Evolutionary conservation across 2,797 vertebrate genomes (phyloP).

Genomic region (Coracias cyanogaster): DNA sequence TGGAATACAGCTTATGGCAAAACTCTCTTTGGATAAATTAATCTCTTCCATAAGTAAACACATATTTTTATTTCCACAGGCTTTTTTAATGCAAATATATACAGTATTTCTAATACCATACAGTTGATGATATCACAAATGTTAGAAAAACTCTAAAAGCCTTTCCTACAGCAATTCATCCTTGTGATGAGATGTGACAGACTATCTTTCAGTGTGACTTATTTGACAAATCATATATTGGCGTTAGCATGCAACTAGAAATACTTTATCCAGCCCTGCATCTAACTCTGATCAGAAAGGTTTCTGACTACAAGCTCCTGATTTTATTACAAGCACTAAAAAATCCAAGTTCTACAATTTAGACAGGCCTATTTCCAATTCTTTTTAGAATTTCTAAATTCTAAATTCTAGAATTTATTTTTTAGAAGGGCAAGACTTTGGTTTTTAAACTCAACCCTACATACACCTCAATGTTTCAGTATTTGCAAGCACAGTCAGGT

Average conservation of each 20-base stretch:
- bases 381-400: background rate
- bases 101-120: background rate
- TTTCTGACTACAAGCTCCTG: background rate
- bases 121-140: background rate
- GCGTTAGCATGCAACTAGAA: background rate
- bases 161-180: slow-evolving; percentile 19
- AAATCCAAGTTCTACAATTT: background rate
- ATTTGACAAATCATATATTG: background rate
- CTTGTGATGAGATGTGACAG: slow-evolving; percentile 19
- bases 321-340: slow-evolving; percentile 9
- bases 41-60: background rate
- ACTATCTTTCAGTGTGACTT: background rate
- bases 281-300: background rate
- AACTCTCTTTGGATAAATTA: background rate
- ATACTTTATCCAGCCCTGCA: background rate
- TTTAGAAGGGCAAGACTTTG: background rate
- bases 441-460: background rate
- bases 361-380: background rate
- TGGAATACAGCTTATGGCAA: background rate
- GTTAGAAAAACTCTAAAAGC: slow-evolving; percentile 17
- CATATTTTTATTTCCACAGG: background rate
- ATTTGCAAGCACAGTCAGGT: background rate
- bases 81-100: background rate
- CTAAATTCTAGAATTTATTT: background rate
- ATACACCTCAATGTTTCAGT: background rate